Evolutionary conservation across 2,888 invertebrate genomes (phyloP).

Genomic region (Cephus spinipes): DNA sequence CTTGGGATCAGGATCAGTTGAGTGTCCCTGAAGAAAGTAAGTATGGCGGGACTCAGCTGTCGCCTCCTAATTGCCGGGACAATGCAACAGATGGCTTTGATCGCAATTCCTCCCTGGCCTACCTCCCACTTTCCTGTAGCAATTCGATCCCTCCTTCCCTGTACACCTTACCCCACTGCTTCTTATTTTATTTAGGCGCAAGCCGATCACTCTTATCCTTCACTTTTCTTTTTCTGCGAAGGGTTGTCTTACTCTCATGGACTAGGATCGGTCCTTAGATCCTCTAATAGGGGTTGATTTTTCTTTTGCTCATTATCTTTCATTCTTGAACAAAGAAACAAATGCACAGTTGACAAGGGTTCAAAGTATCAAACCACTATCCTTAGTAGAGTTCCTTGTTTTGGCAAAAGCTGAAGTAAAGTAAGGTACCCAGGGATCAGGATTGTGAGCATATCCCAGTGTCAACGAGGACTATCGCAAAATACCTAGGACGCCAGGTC

Average conservation of each 20-base stretch:
- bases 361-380: neutral
- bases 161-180: constrained; percentile 12
- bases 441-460: constrained; percentile 1
- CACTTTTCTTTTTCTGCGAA: neutral
- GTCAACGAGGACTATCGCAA: constrained; percentile 43
- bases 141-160: neutral
- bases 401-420: neutral
- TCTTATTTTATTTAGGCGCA: constrained; percentile 33
- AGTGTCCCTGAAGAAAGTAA: constrained; percentile 63
- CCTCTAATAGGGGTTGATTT: neutral
- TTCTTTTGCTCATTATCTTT: neutral
- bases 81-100: constrained; percentile 68
- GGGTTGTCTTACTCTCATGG: neutral
- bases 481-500: constrained; percentile 44
- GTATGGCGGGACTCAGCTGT: constrained; percentile 65
- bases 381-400: neutral
- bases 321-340: neutral
- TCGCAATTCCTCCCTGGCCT: constrained; percentile 57
- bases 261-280: neutral
- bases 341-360: neutral
- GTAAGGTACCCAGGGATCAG: neutral
- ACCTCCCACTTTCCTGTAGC: constrained; percentile 23
- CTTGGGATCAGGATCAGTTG: constrained; percentile 31
- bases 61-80: constrained; percentile 67
- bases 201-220: neutral